A percentile compares a stretch with the other conserved stretches of the same genome.
Conservation (phyloP, 1,140 invertebrate species). For the Lasaia peninsularis region DNA sequence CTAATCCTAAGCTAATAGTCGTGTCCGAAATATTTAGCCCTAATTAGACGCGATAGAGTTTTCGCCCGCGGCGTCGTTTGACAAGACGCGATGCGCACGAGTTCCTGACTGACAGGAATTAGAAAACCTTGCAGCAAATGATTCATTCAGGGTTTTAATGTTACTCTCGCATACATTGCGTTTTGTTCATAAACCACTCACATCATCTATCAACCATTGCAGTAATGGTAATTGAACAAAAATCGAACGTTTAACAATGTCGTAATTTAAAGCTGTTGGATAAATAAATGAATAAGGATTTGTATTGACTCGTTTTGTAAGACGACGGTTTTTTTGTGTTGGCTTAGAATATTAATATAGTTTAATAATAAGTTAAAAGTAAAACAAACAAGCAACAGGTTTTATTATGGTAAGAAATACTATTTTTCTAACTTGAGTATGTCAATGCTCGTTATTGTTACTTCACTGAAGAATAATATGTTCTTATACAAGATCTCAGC, state of each 20-base stretch:
- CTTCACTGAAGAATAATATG: too few relatives aligned
- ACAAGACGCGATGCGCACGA: constrained; percentile 46
- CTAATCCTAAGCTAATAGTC: constrained; percentile 29
- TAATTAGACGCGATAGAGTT: constrained; percentile 47
- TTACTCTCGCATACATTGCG: neutral
- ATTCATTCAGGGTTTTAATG: neutral
- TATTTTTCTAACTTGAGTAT: too few relatives aligned
- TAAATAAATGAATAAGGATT: too few relatives aligned
- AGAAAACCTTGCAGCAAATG: constrained; percentile 22
- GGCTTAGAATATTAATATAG: too few relatives aligned
- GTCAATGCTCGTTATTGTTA: too few relatives aligned
- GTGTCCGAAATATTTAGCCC: constrained; percentile 39
- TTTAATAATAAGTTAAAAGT: too few relatives aligned
- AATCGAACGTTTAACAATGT: neutral
- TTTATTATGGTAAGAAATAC: too few relatives aligned
- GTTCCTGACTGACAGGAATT: constrained; percentile 44
- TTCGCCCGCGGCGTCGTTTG: constrained; percentile 40
- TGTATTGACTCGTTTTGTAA: too few relatives aligned
- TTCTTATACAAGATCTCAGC: too few relatives aligned
- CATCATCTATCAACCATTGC: neutral
- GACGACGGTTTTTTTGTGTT: too few relatives aligned
- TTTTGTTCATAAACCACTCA: neutral
- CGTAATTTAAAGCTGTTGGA: too few relatives aligned
- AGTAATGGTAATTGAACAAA: neutral
- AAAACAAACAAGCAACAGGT: too few relatives aligned